phyloP scores from a whole-genome alignment of 53 echinoderm and acorn worm genomes.

The Echinometra lucunter region DNA sequence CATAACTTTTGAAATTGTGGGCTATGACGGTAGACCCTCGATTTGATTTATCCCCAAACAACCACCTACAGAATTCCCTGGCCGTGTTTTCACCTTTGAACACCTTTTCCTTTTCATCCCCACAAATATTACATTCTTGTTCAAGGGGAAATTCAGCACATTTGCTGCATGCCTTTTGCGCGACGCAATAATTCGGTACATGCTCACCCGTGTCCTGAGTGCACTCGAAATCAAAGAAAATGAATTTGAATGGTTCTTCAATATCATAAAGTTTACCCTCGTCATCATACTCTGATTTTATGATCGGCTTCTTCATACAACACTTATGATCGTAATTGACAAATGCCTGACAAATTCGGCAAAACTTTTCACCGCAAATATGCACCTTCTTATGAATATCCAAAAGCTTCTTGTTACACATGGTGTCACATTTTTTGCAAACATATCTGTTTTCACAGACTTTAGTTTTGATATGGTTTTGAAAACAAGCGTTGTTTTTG shows the following conservation, averaged over 20 bases:
- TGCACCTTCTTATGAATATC: constrained; percentile 35
- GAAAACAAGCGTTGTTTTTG: constrained; percentile 70
- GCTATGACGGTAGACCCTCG: constrained; percentile 36
- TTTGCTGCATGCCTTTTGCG: constrained; percentile 8
- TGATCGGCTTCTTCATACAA: constrained; percentile 35
- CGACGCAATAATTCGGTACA: constrained; percentile 65
- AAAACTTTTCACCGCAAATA: constrained; percentile 63
- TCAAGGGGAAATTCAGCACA: constrained; percentile 42
- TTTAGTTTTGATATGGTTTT: constrained; percentile 56
- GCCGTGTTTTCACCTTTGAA: constrained; percentile 58
- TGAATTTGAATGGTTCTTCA: not conserved
- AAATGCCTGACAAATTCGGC: constrained; percentile 58
- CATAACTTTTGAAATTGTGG: constrained; percentile 73
- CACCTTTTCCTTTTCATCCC: not conserved
- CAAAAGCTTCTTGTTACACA: constrained; percentile 51
- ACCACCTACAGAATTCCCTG: constrained; percentile 63
- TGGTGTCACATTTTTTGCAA: constrained; percentile 31
- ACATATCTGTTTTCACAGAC: not conserved
- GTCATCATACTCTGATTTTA: not conserved
- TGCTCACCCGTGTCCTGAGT: constrained; percentile 58
- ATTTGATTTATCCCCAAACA: constrained; percentile 23
- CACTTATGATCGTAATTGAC: constrained; percentile 58
- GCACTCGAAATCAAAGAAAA: constrained; percentile 60
- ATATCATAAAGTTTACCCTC: not conserved
- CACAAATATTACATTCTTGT: constrained; percentile 8